phyloP scores from a whole-genome alignment of 2,113 vertebrate genomes.

The Rhabdornis inornatus region DNA sequence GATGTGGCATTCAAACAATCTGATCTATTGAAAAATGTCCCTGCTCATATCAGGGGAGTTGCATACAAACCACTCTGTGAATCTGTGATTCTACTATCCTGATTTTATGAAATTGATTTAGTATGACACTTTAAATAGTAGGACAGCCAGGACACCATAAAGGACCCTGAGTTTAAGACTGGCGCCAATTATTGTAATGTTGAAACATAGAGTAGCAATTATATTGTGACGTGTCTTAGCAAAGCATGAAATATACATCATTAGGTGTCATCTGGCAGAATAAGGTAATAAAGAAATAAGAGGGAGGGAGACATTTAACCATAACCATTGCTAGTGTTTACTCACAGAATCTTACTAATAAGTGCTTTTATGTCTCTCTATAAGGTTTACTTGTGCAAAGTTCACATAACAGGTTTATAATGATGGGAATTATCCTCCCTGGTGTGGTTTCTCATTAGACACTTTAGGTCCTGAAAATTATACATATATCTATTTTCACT shows the following conservation, averaged over 20 bases:
- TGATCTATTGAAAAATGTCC: not conserved
- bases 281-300: not conserved
- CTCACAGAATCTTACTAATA: not conserved
- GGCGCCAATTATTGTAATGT: not conserved
- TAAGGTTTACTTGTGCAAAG: not conserved
- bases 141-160: not conserved
- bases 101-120: not conserved
- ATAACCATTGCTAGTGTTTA: not conserved
- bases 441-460: not conserved
- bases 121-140: not conserved
- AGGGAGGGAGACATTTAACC: not conserved
- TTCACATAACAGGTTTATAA: not conserved
- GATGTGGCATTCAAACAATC: not conserved
- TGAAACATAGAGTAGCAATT: not conserved
- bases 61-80: not conserved
- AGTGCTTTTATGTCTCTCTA: not conserved
- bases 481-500: not conserved
- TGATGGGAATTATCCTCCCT: not conserved
- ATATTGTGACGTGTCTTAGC: not conserved
- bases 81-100: not conserved
- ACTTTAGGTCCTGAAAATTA: not conserved
- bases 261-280: not conserved
- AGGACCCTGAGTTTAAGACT: not conserved
- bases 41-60: not conserved
- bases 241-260: not conserved